Base-by-base conservation (phyloP, 2,797 vertebrate species). In the Thunnus albacares region DNA sequence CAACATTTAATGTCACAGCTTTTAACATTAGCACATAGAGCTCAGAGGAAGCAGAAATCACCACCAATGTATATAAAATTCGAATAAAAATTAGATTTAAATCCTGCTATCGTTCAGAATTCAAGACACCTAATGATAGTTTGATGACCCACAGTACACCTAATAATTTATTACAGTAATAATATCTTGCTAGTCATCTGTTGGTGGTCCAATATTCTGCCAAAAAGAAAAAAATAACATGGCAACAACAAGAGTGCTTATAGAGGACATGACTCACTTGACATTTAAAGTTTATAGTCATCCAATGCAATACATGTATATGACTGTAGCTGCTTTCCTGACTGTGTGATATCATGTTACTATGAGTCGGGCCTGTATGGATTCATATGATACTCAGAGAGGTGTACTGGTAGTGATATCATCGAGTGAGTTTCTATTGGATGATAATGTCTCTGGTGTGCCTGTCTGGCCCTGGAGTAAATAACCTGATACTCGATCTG, bases 361-460 rank as follows among this genome's bases (percentile, higher is more conserved):
- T 49, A 74, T 65, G 80, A 69, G 69, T 22, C 35, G 69, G 61
- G 33, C 53, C 43, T 33, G 45, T 62, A 80, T 79, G 49, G 77
- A 79, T 81, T 76, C 63, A 55, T 71, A 73, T 51, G 43, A 24
- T 59, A 57, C 57, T 72, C 57, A 7, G 65, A 82, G 80, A 65
- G 71, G 41, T 26, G 33, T 33, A 30, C 59, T 52, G 60, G 13
- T 30, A 2, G 43, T 87, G 90, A 92, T 80, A 63, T 92, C 85
- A 90, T 60, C 61, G 22, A 61, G 24, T 35, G 53, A 69, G 63
- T 28, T 77, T 84, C 81, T 70, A 66, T 58, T 74, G 71, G 69
- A 58, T 75, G 64, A 86, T 75, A 67, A 65, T 56, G 35, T 70
- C 63, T 43, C 80, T 60, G 77, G 80, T 74, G 72, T 28, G 76